phyloP scores from a whole-genome alignment of 2,797 vertebrate genomes.

The Sandelia bainsii region DNA sequence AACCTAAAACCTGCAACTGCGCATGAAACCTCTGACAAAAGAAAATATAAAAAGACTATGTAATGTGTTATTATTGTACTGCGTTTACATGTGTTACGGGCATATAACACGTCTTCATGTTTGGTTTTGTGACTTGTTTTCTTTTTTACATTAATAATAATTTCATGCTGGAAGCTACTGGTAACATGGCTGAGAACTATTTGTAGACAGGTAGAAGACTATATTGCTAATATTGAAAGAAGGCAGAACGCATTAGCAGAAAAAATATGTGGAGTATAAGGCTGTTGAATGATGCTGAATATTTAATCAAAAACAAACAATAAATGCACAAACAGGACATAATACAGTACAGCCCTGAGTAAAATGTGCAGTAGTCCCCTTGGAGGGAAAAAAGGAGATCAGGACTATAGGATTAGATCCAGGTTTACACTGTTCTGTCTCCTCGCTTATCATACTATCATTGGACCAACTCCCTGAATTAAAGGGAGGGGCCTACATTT shows the following conservation, averaged over 20 bases:
- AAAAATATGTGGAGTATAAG: conserved; percentile 5
- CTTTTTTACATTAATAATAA: too few relatives aligned
- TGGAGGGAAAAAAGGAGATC: conserved; percentile 35
- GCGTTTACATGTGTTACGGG: conserved; percentile 2
- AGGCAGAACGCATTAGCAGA: background rate
- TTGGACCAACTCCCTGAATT: conserved; percentile 65
- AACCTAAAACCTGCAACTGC: too few relatives aligned
- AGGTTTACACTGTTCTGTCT: conserved; percentile 27
- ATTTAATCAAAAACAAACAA: conserved; percentile 36
- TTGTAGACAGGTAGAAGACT: background rate
- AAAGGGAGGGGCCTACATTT: conserved; percentile 61
- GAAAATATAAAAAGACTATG: too few relatives aligned
- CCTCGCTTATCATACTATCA: conserved; percentile 51
- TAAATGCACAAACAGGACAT: conserved; percentile 32
- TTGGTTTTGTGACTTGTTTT: too few relatives aligned
- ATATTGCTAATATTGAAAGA: background rate
- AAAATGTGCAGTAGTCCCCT: conserved; percentile 15
- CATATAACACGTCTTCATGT: too few relatives aligned
- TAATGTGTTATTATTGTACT: background rate
- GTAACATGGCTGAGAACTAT: conserved; percentile 13
- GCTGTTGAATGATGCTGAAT: conserved; percentile 23
- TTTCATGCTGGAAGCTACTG: conserved; percentile 33
- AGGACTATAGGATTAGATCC: conserved; percentile 46
- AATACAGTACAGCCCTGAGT: conserved; percentile 15
- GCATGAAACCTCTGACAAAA: too few relatives aligned